Evolutionary conservation across 2,113 vertebrate genomes (phyloP).

Genomic region (Saguinus midas): DNA sequence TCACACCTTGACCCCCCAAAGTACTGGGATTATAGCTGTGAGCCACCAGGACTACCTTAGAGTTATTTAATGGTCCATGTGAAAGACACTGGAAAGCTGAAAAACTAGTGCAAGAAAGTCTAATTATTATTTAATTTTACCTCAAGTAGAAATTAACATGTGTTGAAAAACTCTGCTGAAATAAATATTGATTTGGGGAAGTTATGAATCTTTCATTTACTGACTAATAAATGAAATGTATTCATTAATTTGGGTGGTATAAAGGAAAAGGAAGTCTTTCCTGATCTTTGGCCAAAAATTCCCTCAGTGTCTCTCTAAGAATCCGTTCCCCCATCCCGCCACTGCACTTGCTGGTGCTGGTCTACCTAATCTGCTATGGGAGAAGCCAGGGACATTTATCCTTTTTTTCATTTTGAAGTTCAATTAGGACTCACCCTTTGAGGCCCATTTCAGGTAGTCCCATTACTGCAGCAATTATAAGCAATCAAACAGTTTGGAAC

Average conservation of each 20-base stretch:
- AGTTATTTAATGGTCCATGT: neutral
- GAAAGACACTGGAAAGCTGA: neutral
- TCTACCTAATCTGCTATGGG: accelerated
- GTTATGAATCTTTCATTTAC: neutral
- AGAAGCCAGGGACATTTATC: accelerated
- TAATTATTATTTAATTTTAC: neutral
- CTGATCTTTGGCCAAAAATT: neutral
- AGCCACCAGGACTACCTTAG: no score
- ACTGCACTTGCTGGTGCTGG: accelerated
- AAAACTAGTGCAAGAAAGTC: neutral
- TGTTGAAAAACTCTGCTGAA: neutral
- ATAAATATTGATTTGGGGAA: neutral
- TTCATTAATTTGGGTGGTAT: neutral
- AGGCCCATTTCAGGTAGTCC: neutral
- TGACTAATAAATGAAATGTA: neutral
- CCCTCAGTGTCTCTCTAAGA: accelerated
- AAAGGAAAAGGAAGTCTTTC: neutral
- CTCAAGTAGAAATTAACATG: neutral
- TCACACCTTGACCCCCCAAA: no score
- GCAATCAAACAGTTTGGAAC: neutral
- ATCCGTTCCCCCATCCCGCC: accelerated
- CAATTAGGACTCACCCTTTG: accelerated
- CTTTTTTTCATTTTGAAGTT: neutral
- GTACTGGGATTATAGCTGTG: no score
- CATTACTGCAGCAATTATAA: neutral